Base-by-base conservation (phyloP, 2,888 invertebrate species). In the Lasioglossum oenotherae region DNA sequence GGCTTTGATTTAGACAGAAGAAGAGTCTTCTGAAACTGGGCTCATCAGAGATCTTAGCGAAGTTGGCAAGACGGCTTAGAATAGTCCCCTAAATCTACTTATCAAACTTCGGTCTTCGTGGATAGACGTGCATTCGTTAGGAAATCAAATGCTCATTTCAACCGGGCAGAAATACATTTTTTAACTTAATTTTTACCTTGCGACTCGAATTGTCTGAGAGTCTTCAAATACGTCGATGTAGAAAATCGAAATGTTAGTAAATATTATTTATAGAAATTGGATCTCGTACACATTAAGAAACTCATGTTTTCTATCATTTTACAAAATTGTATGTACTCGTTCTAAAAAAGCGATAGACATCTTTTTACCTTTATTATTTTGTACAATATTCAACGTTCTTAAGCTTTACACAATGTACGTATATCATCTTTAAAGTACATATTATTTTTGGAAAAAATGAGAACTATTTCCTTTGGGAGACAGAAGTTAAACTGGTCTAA, bases 11-110 rank as follows among this genome's bases (percentile, higher is more conserved):
- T 69, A 75, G 75, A 80, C 27, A 23, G n/a, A 64, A 64, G 27
- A 31, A 60, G 46, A 31, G 72, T 16, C 57, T 72, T 41, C 38
- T 19, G 31, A 19, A 77, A 72, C 27, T 46, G 27, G 46, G 35
- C 23, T 77, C 60, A 72, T 60, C 60, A 71, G 72, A 49, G 72
- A 77, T 60, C 60, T 81, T 73, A 81, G 27, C 60, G 16, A 72
- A 78, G 46, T 72, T 77, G 49, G 60, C 78, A 77, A 77, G 77
- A 64, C 23, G 60, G 38, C 72, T 81, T 77, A 64, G 71, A 78
- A 72, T 78, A 77, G 46, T 71, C 60, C 60, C 19, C n/a, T 31
- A 46, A 60, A 77, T 81, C 60, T 57, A 16, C 81, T 72, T 72
- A 27, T 19, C 46, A 35, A 46, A 64, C 38, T 77, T 35, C n/a